Evolutionary conservation across 2,113 vertebrate species (phyloP).

Genomic region (Pollachius pollachius): DNA sequence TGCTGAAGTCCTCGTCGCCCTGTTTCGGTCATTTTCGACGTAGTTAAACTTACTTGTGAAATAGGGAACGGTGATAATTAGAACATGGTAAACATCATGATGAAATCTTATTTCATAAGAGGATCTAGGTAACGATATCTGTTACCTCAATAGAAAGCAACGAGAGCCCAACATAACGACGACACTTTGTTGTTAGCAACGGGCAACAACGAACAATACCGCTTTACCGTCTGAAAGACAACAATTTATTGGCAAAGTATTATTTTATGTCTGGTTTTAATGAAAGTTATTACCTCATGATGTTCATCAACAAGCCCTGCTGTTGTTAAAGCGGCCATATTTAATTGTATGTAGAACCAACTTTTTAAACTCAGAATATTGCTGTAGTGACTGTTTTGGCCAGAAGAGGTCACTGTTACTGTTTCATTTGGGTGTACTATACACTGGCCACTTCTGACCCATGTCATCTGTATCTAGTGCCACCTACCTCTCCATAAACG

Average conservation of each 20-base stretch:
- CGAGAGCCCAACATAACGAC: too few species aligned
- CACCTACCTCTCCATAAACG: too few species aligned
- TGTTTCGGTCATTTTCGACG: conserved; percentile 9
- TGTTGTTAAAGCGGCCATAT: conserved; percentile 70
- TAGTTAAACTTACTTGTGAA: neutral
- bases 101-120: too few species aligned
- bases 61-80: neutral
- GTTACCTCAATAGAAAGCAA: too few species aligned
- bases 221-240: too few species aligned
- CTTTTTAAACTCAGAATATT: conserved; percentile 10
- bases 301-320: neutral
- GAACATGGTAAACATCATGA: neutral
- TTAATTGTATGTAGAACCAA: conserved; percentile 29
- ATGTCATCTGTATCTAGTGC: too few species aligned
- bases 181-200: too few species aligned
- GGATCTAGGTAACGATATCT: too few species aligned
- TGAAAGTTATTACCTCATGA: too few species aligned
- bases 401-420: conserved; percentile 36
- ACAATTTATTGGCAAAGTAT: too few species aligned
- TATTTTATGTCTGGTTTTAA: too few species aligned
- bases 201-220: too few species aligned
- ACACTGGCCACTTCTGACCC: neutral
- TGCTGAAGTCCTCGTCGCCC: conserved; percentile 15
- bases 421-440: neutral
- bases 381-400: neutral